A percentile compares a stretch with the other conserved stretches of the same genome.
Conservation (phyloP, 2,888 invertebrate genomes). For the Nomada goodeniana region DNA sequence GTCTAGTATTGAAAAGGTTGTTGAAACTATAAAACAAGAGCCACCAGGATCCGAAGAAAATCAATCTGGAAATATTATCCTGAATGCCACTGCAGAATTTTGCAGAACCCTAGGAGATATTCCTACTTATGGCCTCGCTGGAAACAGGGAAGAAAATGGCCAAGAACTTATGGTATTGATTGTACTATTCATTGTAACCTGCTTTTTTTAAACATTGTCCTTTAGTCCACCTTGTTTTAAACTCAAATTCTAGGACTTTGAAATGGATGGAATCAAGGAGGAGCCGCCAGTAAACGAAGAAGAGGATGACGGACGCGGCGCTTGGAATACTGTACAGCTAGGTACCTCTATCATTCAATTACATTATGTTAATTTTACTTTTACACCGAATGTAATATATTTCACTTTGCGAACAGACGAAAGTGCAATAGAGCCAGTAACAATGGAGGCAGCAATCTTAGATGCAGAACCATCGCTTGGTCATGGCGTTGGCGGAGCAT, state of each 20-base stretch:
- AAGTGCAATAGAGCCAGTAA: conserved; percentile 84
- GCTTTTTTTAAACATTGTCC: conserved; percentile 17
- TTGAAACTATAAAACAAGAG: conserved; percentile 86
- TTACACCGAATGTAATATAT: not conserved
- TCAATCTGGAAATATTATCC: conserved; percentile 87
- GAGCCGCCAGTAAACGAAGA: conserved; percentile 75
- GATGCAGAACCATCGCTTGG: conserved; percentile 97
- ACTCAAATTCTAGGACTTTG: conserved; percentile 83
- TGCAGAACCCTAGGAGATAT: conserved; percentile 98
- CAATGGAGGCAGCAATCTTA: conserved; percentile 89
- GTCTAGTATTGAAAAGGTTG: conserved; percentile 86
- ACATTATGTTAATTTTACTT: not conserved
- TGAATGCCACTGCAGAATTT: conserved; percentile 98
- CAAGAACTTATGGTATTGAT: conserved; percentile 87
- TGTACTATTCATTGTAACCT: conserved; percentile 33
- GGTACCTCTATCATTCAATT: conserved; percentile 77
- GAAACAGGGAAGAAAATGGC: conserved; percentile 94
- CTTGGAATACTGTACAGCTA: conserved; percentile 93
- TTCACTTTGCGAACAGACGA: conserved; percentile 75
- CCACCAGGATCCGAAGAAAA: conserved; percentile 68
- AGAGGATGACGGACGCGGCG: conserved; percentile 87
- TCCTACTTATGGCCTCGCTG: conserved; percentile 96
- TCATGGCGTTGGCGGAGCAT: conserved; percentile 95
- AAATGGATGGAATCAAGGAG: conserved; percentile 79
- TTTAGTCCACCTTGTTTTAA: conserved; percentile 4